Evolutionary conservation across 2,113 vertebrate species (phyloP).

Genomic region (Rhagologus leucostigma): DNA sequence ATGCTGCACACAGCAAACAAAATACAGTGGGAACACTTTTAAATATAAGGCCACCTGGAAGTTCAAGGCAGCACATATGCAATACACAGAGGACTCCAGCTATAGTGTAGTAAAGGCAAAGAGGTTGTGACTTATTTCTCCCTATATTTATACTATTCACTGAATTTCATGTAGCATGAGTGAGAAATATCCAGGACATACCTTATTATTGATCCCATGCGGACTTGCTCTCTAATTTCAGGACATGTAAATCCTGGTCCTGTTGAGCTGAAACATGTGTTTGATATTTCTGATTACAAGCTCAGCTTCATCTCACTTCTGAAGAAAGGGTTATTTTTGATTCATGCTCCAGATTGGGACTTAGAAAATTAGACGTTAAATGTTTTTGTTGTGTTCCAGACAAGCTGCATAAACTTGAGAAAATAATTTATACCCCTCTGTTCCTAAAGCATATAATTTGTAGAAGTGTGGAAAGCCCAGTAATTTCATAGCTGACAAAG

Average conservation of each 20-base stretch:
- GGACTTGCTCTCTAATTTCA: not conserved
- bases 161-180: not conserved
- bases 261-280: not conserved
- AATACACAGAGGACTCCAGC: not conserved
- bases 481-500: not conserved
- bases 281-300: not conserved
- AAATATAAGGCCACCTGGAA: not conserved
- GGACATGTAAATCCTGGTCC: not conserved
- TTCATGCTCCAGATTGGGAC: not conserved
- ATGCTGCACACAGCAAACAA: not conserved
- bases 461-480: not conserved
- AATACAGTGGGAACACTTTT: not conserved
- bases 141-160: not conserved
- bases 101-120: not conserved
- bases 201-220: not conserved
- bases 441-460: not conserved
- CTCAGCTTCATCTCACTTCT: not conserved
- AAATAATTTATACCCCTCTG: not conserved
- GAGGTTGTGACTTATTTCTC: not conserved
- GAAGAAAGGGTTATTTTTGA: not conserved
- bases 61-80: not conserved
- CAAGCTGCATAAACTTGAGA: not conserved
- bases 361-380: not conserved
- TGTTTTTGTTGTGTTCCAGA: not conserved
- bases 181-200: not conserved